Evolutionary conservation across 2,113 vertebrate species (phyloP).

Genomic region (Prunella fulvescens): DNA sequence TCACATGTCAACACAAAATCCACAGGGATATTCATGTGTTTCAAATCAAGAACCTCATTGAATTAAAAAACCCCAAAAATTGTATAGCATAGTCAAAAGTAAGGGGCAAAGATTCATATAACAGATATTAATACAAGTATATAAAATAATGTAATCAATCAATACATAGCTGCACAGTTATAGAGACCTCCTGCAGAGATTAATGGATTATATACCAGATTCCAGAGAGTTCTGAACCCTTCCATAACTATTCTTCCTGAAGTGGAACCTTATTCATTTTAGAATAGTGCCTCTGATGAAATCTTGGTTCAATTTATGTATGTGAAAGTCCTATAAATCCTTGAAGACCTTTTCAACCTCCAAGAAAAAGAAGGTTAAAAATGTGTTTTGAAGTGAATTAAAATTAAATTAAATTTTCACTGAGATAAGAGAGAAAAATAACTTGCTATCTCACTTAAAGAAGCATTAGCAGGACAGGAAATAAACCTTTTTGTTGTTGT

Average conservation of each 20-base stretch:
- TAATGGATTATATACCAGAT: neutral
- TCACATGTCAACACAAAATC: neutral
- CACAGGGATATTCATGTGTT: neutral
- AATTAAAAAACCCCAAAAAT: neutral
- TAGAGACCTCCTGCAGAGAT: neutral
- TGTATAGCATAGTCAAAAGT: neutral
- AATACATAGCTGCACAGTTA: neutral
- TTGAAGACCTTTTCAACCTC: neutral
- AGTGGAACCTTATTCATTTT: neutral
- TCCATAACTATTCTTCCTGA: neutral
- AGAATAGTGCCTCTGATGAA: neutral
- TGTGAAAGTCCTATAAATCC: neutral
- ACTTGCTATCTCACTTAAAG: neutral
- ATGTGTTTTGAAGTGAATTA: neutral
- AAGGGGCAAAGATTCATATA: neutral
- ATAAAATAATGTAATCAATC: neutral
- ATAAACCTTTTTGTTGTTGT: neutral
- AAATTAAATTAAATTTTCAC: neutral
- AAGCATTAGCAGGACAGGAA: neutral
- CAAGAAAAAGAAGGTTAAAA: neutral
- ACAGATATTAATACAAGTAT: neutral
- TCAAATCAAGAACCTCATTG: neutral
- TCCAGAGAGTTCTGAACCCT: neutral
- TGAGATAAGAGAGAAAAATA: neutral
- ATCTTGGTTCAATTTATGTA: neutral